Evolutionary conservation across 1,140 invertebrate species (phyloP).

Genomic region (Drosophila kohkoa): DNA sequence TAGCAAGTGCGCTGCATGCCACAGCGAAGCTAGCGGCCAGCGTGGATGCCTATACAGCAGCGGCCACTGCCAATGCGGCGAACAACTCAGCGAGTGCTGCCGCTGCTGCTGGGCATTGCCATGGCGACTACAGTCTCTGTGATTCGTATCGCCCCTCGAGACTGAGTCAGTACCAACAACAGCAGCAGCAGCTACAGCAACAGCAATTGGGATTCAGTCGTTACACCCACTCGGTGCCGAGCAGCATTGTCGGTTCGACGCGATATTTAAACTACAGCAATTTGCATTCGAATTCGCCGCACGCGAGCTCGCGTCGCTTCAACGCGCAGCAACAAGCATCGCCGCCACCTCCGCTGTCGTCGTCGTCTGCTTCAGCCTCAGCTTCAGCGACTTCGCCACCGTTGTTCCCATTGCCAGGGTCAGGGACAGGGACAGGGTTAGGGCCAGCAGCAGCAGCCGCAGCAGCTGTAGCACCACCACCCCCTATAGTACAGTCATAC

Average conservation of each 20-base stretch:
- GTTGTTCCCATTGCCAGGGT: constrained; percentile 33
- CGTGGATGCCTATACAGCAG: constrained; percentile 73
- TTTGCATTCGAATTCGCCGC: constrained; percentile 75
- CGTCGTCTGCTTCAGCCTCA: background rate
- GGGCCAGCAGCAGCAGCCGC: constrained; percentile 36
- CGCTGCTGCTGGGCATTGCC: too few relatives aligned
- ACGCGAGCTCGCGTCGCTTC: constrained; percentile 66
- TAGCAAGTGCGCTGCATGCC: constrained; percentile 74
- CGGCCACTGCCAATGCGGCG: constrained; percentile 56
- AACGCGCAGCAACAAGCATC: constrained; percentile 54
- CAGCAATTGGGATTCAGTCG: constrained; percentile 55
- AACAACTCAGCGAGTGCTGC: too few relatives aligned
- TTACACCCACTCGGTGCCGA: constrained; percentile 51
- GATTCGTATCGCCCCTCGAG: constrained; percentile 71
- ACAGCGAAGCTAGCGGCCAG: constrained; percentile 72
- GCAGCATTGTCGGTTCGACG: constrained; percentile 60
- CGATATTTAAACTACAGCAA: constrained; percentile 68
- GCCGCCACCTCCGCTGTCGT: constrained; percentile 14
- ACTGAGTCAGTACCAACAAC: constrained; percentile 23
- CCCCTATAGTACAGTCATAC: constrained; percentile 50
- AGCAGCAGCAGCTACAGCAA: constrained; percentile 22
- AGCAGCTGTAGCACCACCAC: constrained; percentile 40
- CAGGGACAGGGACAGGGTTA: constrained; percentile 33
- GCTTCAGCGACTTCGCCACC: constrained; percentile 15
- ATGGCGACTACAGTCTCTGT: constrained; percentile 65